phyloP scores from a whole-genome alignment of 2,113 vertebrate genomes.

The Salminus brasiliensis region DNA sequence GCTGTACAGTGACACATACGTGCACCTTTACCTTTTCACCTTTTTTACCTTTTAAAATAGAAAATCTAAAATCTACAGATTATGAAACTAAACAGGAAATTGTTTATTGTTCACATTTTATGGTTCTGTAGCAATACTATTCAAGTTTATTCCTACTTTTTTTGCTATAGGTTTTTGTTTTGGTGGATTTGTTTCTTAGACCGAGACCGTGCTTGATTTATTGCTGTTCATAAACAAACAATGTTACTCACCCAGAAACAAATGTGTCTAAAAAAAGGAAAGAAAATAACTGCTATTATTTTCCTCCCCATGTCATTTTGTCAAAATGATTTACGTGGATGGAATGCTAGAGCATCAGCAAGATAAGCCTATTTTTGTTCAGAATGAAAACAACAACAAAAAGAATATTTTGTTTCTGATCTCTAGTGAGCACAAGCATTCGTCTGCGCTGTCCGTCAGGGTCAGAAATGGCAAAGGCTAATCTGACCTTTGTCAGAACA shows the following conservation, averaged over 20 bases:
- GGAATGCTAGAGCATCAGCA: background rate
- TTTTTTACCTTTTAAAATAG: no score
- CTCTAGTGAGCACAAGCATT: background rate
- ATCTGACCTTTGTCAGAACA: background rate
- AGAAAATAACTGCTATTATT: background rate
- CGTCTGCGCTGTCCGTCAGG: background rate
- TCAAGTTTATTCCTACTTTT: no score
- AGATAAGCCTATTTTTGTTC: background rate
- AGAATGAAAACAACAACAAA: background rate
- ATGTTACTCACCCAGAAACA: background rate
- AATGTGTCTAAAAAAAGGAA: no score
- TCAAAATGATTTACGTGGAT: background rate
- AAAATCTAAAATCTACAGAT: no score
- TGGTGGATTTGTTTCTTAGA: no score
- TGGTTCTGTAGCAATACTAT: no score
- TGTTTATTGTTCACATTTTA: no score
- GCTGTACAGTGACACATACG: no score
- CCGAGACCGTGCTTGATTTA: no score
- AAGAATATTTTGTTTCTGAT: background rate
- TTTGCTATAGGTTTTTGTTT: no score
- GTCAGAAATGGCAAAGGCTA: slow-evolving; percentile 8
- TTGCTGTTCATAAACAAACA: background rate
- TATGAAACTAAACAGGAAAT: no score
- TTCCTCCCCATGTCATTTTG: background rate
- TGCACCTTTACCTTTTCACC: no score